A percentile compares a stretch with the other conserved stretches of the same genome.
phyloP scores from a whole-genome alignment of 2,888 invertebrate genomes.

The Lordiphosa fenestrarum region DNA sequence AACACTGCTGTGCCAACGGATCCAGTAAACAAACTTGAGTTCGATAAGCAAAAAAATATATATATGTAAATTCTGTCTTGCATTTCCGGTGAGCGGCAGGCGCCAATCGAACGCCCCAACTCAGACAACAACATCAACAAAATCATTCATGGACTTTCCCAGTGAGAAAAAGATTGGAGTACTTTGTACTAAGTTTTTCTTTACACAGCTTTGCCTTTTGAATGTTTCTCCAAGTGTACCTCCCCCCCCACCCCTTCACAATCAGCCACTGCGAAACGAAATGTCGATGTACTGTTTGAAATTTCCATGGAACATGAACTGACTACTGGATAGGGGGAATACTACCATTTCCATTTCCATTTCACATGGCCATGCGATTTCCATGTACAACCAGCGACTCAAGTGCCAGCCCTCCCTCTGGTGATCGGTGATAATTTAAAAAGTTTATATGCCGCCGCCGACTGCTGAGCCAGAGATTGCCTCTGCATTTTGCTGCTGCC shows the following conservation, averaged over 20 bases:
- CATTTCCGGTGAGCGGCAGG: constrained; percentile 57
- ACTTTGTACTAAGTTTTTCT: no score
- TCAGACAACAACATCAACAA: constrained; percentile 21
- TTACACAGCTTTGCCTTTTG: no score
- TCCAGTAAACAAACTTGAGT: constrained; percentile 50
- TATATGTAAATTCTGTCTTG: constrained; percentile 58
- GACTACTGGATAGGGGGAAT: constrained; percentile 8
- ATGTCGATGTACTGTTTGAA: constrained; percentile 29
- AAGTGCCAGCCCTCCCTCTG: constrained; percentile 56
- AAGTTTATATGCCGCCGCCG: constrained; percentile 62
- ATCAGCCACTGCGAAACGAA: constrained; percentile 20
- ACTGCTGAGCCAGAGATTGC: constrained; percentile 32
- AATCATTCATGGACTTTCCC: constrained; percentile 6
- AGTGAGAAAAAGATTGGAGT: background rate
- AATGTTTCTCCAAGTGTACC: no score
- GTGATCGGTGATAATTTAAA: constrained; percentile 71
- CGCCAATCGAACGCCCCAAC: constrained; percentile 35
- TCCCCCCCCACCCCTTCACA: constrained; percentile 2
- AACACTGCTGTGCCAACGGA: background rate
- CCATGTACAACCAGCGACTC: constrained; percentile 59
- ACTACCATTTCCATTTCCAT: constrained; percentile 58
- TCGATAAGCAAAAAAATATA: constrained; percentile 34
- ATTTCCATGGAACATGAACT: constrained; percentile 31
- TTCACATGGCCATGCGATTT: constrained; percentile 65
- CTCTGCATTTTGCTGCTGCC: constrained; percentile 23